Conservation (phyloP, 1,140 invertebrate species). For the Melipona quadrifasciata region DNA sequence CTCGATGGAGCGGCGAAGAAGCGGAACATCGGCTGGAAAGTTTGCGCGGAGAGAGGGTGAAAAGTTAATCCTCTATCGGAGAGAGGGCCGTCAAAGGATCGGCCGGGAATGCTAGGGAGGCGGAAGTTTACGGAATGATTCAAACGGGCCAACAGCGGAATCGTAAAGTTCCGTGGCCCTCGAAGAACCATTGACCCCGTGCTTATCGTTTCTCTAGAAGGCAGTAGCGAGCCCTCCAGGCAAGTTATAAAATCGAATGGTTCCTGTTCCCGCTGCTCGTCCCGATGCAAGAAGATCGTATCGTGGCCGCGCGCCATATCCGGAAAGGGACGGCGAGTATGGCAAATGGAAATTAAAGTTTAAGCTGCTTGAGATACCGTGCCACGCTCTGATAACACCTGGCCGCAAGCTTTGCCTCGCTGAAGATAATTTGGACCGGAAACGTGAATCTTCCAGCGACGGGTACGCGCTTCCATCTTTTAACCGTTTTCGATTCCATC, state of each 20-base stretch:
- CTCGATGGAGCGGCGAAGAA: neutral
- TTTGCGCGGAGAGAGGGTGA: conserved; percentile 17
- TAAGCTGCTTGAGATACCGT: conserved; percentile 35
- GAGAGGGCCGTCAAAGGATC: conserved; percentile 23
- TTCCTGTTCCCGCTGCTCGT: conserved; percentile 43
- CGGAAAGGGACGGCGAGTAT: conserved; percentile 5
- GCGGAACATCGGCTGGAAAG: conserved; percentile 15
- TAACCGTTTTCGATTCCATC: neutral
- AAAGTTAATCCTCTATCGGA: conserved; percentile 47
- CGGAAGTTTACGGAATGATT: conserved; percentile 52
- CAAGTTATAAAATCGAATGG: conserved; percentile 53
- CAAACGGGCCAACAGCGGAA: conserved; percentile 39
- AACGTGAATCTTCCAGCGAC: conserved; percentile 34
- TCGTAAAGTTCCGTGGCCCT: conserved; percentile 45
- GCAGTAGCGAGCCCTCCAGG: conserved; percentile 30
- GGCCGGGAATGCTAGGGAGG: neutral
- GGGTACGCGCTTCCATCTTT: neutral
- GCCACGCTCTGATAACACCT: conserved; percentile 16
- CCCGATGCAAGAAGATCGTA: conserved; percentile 45
- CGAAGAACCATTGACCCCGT: conserved; percentile 50
- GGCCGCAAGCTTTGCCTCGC: conserved; percentile 25
- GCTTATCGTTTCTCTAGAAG: conserved; percentile 48
- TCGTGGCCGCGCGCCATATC: conserved; percentile 8
- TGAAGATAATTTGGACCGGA: conserved; percentile 29
- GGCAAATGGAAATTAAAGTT: conserved; percentile 55